Evolutionary conservation across 2,113 vertebrate species (phyloP).

Genomic region (Passer domesticus): DNA sequence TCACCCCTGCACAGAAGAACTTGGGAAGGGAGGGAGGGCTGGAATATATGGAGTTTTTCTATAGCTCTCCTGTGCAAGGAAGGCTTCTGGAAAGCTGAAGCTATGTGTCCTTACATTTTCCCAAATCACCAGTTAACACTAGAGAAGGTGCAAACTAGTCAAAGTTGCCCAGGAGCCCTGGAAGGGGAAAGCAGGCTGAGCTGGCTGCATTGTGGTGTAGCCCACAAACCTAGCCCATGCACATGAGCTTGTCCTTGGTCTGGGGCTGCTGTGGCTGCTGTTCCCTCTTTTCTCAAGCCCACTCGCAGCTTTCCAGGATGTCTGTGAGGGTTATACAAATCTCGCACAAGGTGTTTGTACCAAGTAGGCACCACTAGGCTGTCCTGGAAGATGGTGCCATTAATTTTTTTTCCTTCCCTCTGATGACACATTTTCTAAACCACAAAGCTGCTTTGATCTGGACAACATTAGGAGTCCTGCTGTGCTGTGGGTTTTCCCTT

Average conservation of each 20-base stretch:
- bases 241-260: neutral
- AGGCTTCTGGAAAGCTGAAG: neutral
- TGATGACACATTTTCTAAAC: conserved; percentile 30
- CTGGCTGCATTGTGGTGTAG: neutral
- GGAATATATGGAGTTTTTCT: neutral
- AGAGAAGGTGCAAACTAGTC: neutral
- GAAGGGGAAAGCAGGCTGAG: neutral
- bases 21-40: neutral
- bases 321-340: neutral
- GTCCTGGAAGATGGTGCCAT: neutral
- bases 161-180: neutral
- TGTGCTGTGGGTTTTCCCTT: neutral
- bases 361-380: neutral
- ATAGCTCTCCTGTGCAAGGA: neutral
- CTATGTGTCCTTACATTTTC: neutral
- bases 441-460: conserved; percentile 44
- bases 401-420: neutral
- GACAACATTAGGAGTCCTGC: neutral
- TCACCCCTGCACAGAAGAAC: neutral
- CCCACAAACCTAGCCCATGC: neutral
- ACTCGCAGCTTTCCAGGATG: neutral
- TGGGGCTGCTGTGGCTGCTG: neutral
- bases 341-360: neutral
- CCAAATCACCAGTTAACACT: neutral
- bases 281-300: neutral